phyloP scores from a whole-genome alignment of 1,140 invertebrate species.

The honey bee (Apis mellifera) region DNA sequence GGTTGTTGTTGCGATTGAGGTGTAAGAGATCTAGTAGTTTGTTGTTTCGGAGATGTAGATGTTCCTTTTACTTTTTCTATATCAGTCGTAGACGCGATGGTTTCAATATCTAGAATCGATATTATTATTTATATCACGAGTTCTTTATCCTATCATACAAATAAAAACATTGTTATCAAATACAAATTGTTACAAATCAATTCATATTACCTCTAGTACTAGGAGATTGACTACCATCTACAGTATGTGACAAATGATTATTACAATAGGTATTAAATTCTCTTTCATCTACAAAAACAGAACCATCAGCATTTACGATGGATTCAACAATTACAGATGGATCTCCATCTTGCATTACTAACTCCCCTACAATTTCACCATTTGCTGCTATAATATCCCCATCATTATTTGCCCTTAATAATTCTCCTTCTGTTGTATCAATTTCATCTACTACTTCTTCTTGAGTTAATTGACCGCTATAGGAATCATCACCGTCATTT shows the following conservation, averaged over 20 bases:
- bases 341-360: constrained; percentile 76
- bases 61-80: constrained; percentile 64
- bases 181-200: too few species aligned
- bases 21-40: constrained; percentile 38
- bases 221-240: constrained; percentile 67
- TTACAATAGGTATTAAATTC: constrained; percentile 75
- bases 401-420: constrained; percentile 66
- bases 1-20: constrained; percentile 47
- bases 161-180: constrained; percentile 2
- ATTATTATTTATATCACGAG: background rate
- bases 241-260: constrained; percentile 65
- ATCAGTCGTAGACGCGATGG: constrained; percentile 53
- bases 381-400: constrained; percentile 71
- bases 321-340: constrained; percentile 78
- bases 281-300: constrained; percentile 76
- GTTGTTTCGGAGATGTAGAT: constrained; percentile 52
- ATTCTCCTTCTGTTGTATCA: constrained; percentile 68
- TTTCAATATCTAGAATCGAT: constrained; percentile 71
- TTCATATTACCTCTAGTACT: constrained; percentile 65
- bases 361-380: constrained; percentile 75
- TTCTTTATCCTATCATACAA: background rate
- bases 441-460: constrained; percentile 74
- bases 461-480: constrained; percentile 70
- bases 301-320: constrained; percentile 75
- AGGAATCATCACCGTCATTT: constrained; percentile 76